These are phyloP conservation scores for Acanthacorydalis orientalis DNA, from an alignment of 2,888 invertebrate species.

Conservation along the genomic window DNA sequence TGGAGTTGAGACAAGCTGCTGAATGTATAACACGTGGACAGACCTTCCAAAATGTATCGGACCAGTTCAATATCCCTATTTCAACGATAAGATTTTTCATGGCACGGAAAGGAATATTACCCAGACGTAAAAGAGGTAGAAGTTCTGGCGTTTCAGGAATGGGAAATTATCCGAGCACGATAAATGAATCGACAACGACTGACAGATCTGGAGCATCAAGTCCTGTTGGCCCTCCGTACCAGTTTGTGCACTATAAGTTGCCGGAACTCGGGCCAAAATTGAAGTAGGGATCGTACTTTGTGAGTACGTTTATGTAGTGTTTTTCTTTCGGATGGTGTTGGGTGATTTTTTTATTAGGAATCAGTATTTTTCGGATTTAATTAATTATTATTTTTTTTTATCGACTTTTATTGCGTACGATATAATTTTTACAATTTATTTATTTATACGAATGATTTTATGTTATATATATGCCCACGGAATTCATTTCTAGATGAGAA, in stretches of 20 bases:
- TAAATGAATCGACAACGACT: constrained; percentile 17
- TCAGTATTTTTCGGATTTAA: background rate
- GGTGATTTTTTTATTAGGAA: background rate
- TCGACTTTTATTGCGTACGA: background rate
- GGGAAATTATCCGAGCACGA: constrained; percentile 14
- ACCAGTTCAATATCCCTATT: constrained; percentile 75
- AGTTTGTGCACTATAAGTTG: constrained; percentile 60
- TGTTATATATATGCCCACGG: no score
- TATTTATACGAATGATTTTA: background rate
- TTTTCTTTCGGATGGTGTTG: constrained; percentile 2
- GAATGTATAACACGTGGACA: constrained; percentile 74
- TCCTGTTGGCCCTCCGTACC: constrained; percentile 54
- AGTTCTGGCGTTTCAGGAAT: constrained; percentile 29
- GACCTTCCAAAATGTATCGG: constrained; percentile 75
- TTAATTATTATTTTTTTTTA: background rate
- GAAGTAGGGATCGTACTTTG: constrained; percentile 17
- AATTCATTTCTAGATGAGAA: no score
- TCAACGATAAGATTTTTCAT: constrained; percentile 77
- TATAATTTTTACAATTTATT: background rate
- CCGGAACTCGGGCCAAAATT: constrained; percentile 40
- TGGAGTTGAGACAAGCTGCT: constrained; percentile 60
- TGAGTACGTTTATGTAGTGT: background rate
- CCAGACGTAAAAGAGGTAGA: constrained; percentile 60
- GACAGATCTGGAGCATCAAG: constrained; percentile 33
- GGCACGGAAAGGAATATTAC: constrained; percentile 71